phyloP scores from a whole-genome alignment of 30 jellyfish, hydroid and myxozoan species.

The Mastigias papua region DNA sequence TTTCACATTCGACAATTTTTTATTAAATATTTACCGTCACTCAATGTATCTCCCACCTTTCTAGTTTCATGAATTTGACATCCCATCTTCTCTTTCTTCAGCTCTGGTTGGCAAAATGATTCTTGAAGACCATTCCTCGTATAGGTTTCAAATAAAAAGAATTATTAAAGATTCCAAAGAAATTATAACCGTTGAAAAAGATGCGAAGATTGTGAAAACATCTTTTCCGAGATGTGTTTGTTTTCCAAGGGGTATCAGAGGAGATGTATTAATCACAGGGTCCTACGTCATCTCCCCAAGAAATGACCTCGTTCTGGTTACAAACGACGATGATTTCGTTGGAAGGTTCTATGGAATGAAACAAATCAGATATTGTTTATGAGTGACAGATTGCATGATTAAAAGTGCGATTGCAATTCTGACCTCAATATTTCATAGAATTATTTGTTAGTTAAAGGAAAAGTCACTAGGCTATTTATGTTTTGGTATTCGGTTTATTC shows the following conservation, averaged over 20 bases:
- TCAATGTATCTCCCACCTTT: not conserved
- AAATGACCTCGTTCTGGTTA: not conserved
- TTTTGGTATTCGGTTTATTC: too few species aligned
- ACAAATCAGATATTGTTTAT: constrained; percentile 15
- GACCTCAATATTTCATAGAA: too few species aligned
- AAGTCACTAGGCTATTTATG: too few species aligned
- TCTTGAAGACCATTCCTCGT: not conserved
- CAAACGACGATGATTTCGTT: constrained; percentile 16
- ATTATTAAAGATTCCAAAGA: constrained; percentile 34
- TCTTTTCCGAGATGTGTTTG: constrained; percentile 25
- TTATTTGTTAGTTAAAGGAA: too few species aligned
- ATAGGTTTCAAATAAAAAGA: not conserved
- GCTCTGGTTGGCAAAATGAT: constrained; percentile 49
- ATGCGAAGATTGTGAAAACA: not conserved
- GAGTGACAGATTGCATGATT: too few species aligned
- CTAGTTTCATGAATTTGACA: not conserved
- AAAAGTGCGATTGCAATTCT: too few species aligned
- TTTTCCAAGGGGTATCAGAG: not conserved
- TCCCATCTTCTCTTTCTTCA: not conserved
- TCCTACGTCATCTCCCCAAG: not conserved
- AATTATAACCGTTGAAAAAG: not conserved
- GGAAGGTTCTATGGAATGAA: constrained; percentile 48
- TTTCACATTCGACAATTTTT: too few species aligned
- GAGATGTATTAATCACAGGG: constrained; percentile 39
- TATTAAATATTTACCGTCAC: too few species aligned